These are phyloP conservation scores for Parnassius smintheus DNA, from an alignment of 2,888 invertebrate genomes.

Conservation along the genomic window DNA sequence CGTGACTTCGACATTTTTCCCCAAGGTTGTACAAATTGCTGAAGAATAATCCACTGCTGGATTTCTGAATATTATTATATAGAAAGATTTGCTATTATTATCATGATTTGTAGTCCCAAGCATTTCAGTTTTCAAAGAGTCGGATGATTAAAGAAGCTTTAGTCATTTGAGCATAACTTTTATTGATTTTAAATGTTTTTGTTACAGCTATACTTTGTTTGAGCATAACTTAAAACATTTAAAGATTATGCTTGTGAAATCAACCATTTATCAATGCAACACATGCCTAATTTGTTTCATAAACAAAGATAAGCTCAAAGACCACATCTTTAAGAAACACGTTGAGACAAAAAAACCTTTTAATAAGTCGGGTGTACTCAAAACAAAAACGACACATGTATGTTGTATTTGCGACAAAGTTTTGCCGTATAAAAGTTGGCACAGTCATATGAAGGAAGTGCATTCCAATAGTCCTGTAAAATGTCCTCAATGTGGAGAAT, in stretches of 20 bases:
- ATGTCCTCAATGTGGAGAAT: conserved; percentile 29
- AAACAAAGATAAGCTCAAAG: conserved; percentile 12
- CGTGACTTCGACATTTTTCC: no score
- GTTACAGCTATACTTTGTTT: conserved; percentile 27
- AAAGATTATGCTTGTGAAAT: conserved; percentile 28
- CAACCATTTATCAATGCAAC: conserved; percentile 29
- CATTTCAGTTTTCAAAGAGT: no score
- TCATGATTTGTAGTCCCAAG: no score
- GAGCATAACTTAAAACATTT: conserved; percentile 40
- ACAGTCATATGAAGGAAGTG: conserved; percentile 35
- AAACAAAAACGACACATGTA: conserved; percentile 22
- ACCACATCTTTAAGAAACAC: conserved; percentile 25
- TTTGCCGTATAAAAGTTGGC: conserved; percentile 36
- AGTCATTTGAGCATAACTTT: no score
- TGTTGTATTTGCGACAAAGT: conserved; percentile 36
- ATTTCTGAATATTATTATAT: no score
- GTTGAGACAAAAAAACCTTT: conserved; percentile 1
- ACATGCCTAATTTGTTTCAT: conserved; percentile 22
- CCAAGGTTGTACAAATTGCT: no score
- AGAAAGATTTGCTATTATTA: no score
- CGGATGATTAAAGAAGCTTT: no score
- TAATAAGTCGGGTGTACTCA: background rate
- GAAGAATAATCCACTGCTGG: no score
- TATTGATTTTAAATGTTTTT: background rate
- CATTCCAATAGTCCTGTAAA: conserved; percentile 27